phyloP scores from a whole-genome alignment of 2,888 invertebrate species.

The Reticulitermes lucifugus region DNA sequence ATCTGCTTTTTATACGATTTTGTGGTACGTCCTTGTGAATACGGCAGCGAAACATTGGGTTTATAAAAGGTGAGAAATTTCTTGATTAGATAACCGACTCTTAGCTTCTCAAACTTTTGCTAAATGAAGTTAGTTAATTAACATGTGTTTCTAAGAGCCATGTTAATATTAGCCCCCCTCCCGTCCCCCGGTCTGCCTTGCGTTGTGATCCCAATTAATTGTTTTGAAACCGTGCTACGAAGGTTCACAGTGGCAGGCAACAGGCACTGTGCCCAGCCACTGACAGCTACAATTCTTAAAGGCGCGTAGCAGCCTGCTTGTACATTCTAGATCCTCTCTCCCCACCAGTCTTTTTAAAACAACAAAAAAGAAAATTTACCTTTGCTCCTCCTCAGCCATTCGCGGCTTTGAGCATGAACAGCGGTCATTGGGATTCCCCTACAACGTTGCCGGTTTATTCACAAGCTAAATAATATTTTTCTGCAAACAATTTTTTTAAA shows the following conservation, averaged over 20 bases:
- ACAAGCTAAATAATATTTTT: constrained; percentile 4
- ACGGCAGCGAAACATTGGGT: too few relatives aligned
- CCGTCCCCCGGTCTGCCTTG: too few relatives aligned
- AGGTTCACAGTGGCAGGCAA: background rate
- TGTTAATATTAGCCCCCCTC: too few relatives aligned
- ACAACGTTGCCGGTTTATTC: constrained; percentile 26
- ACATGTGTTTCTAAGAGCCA: too few relatives aligned
- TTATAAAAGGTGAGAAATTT: too few relatives aligned
- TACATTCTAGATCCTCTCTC: constrained; percentile 6
- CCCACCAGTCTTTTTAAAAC: background rate
- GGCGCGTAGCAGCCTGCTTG: background rate
- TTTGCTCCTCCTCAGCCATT: constrained; percentile 5
- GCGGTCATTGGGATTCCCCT: constrained; percentile 8
- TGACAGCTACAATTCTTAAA: background rate
- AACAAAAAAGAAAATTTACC: background rate
- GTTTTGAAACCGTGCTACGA: too few relatives aligned
- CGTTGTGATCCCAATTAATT: too few relatives aligned
- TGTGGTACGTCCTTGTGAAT: too few relatives aligned
- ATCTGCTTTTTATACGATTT: too few relatives aligned
- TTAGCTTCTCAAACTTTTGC: too few relatives aligned
- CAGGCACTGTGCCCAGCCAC: background rate
- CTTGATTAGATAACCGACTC: too few relatives aligned
- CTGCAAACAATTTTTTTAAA: constrained; percentile 3
- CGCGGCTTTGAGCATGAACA: background rate
- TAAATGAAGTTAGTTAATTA: too few relatives aligned